phyloP scores from a whole-genome alignment of 2,113 vertebrate species.

The Fulmarus glacialis region DNA sequence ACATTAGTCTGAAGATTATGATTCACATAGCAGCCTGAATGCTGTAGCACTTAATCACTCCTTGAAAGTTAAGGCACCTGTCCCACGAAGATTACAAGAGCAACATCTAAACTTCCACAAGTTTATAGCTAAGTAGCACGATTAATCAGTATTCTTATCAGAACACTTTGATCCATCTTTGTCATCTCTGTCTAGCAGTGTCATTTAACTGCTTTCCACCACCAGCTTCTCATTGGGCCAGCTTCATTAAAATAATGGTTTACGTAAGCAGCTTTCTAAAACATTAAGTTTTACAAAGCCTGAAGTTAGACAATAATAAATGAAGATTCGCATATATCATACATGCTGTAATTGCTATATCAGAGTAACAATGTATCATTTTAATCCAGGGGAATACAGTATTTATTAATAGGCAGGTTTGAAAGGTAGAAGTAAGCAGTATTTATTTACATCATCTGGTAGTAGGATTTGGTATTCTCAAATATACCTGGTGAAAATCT shows the following conservation, averaged over 20 bases:
- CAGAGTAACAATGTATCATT: background rate
- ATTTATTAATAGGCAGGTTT: background rate
- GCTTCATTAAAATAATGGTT: background rate
- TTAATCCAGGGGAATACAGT: background rate
- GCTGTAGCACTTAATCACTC: background rate
- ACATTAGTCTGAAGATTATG: background rate
- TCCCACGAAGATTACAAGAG: background rate
- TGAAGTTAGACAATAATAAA: background rate
- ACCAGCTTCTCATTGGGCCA: background rate
- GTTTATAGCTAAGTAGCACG: background rate
- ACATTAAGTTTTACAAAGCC: background rate
- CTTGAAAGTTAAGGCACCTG: background rate
- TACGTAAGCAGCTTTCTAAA: slow-evolving; percentile 5
- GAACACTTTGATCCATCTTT: background rate
- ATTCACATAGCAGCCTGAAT: background rate
- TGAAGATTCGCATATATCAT: background rate
- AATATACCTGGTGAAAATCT: background rate
- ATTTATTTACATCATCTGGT: background rate
- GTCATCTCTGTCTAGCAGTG: background rate
- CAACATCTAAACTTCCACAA: background rate
- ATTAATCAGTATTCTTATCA: slow-evolving; percentile 6
- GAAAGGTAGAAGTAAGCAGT: background rate
- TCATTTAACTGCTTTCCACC: background rate
- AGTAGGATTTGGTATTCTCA: background rate
- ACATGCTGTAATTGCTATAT: background rate